Base-by-base conservation (phyloP, 1,140 invertebrate genomes). In the Cherax quadricarinatus region DNA sequence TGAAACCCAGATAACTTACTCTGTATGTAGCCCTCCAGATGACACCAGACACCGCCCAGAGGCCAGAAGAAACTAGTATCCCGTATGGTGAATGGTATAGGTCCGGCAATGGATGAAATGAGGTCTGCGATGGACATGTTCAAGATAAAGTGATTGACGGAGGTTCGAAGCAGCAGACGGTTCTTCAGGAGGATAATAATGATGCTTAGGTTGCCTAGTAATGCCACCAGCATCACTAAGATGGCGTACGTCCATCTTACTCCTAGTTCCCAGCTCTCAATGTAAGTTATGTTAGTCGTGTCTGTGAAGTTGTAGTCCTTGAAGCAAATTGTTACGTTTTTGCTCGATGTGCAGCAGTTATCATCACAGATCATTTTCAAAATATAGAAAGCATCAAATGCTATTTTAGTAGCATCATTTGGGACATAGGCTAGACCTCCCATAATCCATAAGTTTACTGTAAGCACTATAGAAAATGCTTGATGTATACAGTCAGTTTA, bases 81-180 rank as follows among this genome's bases (percentile, higher is more conserved):
- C 57, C 96, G 95, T 6, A 96, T 95, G 51, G 97, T 95, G 94
- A 97, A 96, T 94, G 97, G 96, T 95, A 96, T 96, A 0, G 97
- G 97, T 87, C 97, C 97, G 12, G 98, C 95, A 4, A 97, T 90
- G n/a, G 97, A 95, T 0, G 97, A 97, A 1, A 97, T 94, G 4
- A 98, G 95, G 95, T 98, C 98, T 0, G 97, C 97, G 4, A 97
- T 94, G 0, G 97, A 97, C 96, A 98, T 96, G 93, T 97, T 98
- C 51, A 97, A 96, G 14, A 98, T 97, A 48, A 98, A 96, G 53
- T 97, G 95, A 95, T 98, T 98, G 4, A 97, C 78, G 81, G 88
- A 89, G 18, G 78, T 60, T 7, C 88, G 51, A 14, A 89, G 81
- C 18, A 89, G 81, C 24, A 84, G 80, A 16, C 81, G 80, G 88